These are phyloP conservation scores for Drosophila mulleri DNA, from an alignment of 2,888 invertebrate species.

Conservation along the genomic window DNA sequence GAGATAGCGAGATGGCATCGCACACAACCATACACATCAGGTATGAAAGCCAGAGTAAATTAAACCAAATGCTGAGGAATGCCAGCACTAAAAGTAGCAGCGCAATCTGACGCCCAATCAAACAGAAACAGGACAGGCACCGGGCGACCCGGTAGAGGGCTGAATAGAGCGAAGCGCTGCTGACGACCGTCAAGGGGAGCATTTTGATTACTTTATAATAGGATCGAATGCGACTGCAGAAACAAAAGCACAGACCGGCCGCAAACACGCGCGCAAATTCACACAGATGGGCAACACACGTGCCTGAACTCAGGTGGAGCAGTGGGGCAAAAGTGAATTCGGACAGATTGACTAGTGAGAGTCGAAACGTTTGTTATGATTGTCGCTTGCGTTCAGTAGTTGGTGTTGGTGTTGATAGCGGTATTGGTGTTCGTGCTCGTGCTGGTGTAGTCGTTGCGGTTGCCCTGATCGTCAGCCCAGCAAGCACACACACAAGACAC, in stretches of 20 bases:
- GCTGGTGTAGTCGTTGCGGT: slow-evolving; percentile 2
- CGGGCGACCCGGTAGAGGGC: slow-evolving; percentile 25
- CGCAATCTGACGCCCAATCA: slow-evolving; percentile 8
- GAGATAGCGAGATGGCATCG: background rate
- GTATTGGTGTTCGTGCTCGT: background rate
- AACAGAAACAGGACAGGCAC: background rate
- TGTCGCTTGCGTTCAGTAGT: slow-evolving; percentile 16
- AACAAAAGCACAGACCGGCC: background rate
- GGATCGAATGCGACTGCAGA: background rate
- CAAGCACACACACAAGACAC: slow-evolving; percentile 2
- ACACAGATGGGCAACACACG: slow-evolving; percentile 1
- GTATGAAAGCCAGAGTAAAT: slow-evolving; percentile 57
- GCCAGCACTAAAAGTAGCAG: background rate
- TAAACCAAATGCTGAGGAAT: slow-evolving; percentile 30
- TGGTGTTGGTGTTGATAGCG: background rate
- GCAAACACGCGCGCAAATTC: slow-evolving; percentile 10
- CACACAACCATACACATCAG: slow-evolving; percentile 53
- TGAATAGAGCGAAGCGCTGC: slow-evolving; percentile 34
- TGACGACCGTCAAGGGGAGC: slow-evolving; percentile 28
- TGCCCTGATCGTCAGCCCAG: slow-evolving; percentile 10
- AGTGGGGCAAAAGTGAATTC: background rate
- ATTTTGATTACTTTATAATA: slow-evolving; percentile 36
- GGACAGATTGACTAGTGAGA: background rate
- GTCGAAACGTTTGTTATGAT: slow-evolving; percentile 26
- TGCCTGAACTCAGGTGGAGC: background rate